phyloP scores from a whole-genome alignment of 2,888 invertebrate genomes.

The Papilio gigon region DNA sequence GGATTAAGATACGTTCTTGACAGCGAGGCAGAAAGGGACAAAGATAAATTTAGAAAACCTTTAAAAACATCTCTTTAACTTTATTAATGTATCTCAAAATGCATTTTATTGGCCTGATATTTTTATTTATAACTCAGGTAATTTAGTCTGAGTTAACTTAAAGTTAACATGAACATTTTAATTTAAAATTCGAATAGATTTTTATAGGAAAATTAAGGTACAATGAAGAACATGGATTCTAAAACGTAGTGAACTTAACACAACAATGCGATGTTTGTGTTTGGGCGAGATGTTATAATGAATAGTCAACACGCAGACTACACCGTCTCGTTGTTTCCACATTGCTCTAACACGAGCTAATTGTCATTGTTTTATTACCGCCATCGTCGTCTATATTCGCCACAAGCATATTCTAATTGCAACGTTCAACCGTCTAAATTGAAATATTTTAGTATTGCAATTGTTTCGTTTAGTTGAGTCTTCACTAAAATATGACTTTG shows the following conservation, averaged over 20 bases:
- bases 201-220: not conserved
- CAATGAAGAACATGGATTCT: constrained; percentile 27
- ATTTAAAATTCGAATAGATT: not conserved
- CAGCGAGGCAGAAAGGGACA: too few relatives aligned
- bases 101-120: too few relatives aligned
- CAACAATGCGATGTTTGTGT: constrained; percentile 70
- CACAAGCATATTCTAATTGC: constrained; percentile 12
- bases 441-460: not conserved
- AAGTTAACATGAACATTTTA: not conserved
- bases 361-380: constrained; percentile 62
- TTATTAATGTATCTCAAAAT: too few relatives aligned
- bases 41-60: too few relatives aligned
- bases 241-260: constrained; percentile 70
- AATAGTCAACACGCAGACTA: constrained; percentile 74
- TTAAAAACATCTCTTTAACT: too few relatives aligned
- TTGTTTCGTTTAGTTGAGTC: not conserved
- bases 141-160: not conserved
- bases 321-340: constrained; percentile 54
- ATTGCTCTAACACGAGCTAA: constrained; percentile 52
- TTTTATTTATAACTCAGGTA: not conserved
- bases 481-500: not conserved
- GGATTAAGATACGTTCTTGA: not conserved
- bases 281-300: constrained; percentile 74
- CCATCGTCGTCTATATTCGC: constrained; percentile 47
- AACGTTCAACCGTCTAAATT: not conserved